These are phyloP conservation scores for Mohoua ochrocephala DNA, from an alignment of 2,113 vertebrate genomes.

Conservation along the genomic window DNA sequence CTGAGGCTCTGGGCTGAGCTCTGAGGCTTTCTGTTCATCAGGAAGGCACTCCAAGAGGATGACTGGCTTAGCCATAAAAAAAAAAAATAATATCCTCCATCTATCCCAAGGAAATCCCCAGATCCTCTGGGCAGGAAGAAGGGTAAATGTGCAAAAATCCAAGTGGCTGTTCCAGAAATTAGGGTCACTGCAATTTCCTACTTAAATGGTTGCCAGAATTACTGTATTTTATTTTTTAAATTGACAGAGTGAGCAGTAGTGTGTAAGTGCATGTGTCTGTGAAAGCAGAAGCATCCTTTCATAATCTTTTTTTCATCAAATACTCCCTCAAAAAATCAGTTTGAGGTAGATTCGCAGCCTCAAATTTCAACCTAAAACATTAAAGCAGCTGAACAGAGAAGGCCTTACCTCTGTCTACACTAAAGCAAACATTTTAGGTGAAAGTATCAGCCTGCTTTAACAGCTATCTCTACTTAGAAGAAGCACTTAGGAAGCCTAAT, in stretches of 20 bases:
- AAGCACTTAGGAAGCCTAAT: not conserved
- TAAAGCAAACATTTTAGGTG: not conserved
- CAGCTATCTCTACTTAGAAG: not conserved
- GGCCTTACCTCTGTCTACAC: not conserved
- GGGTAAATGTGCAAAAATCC: not conserved
- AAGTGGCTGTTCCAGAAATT: not conserved
- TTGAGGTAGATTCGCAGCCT: not conserved
- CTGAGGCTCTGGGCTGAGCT: not conserved
- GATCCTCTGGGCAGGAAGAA: not conserved
- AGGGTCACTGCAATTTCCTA: not conserved
- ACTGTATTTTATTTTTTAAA: not conserved
- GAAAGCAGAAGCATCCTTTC: not conserved
- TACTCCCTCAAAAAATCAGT: not conserved
- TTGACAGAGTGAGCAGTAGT: rapidly evolving
- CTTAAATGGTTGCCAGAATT: not conserved
- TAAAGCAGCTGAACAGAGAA: not conserved
- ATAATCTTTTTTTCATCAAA: not conserved
- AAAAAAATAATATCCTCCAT: not conserved
- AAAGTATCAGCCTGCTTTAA: not conserved
- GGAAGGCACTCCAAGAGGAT: not conserved
- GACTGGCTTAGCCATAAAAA: not conserved
- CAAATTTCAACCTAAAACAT: not conserved
- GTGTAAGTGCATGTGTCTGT: not conserved
- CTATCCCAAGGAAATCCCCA: not conserved
- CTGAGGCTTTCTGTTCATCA: not conserved